Percentiles rank a stretch among this genome's conserved stretches.
Evolutionary conservation across 2,888 invertebrate species (phyloP).

Genomic region (Ommatoiulus sabulosus): DNA sequence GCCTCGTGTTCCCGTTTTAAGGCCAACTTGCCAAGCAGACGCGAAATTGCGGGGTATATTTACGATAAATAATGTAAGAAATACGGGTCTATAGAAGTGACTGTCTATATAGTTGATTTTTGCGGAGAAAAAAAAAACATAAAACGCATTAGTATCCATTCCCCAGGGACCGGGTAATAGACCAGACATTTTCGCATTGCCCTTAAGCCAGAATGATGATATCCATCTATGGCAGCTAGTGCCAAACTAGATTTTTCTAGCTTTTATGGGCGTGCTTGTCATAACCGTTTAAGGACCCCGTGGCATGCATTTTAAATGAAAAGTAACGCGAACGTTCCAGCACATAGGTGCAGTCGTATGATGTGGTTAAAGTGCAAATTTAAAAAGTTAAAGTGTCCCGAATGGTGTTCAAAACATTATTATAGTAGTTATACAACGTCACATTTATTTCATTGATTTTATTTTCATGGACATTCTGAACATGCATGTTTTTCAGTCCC

Average conservation of each 20-base stretch:
- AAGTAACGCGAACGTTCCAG: background rate
- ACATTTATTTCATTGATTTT: too few species aligned
- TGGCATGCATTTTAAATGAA: constrained; percentile 34
- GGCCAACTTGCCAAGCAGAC: background rate
- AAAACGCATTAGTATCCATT: background rate
- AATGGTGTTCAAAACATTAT: too few species aligned
- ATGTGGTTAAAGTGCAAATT: too few species aligned
- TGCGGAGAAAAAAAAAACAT: background rate
- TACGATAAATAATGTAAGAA: constrained; percentile 18
- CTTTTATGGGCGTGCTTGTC: constrained; percentile 19
- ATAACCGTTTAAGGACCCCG: constrained; percentile 27
- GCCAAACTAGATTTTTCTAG: background rate
- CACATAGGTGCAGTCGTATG: too few species aligned
- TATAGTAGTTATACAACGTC: too few species aligned
- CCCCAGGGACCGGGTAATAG: background rate
- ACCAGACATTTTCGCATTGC: constrained; percentile 11
- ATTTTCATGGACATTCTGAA: too few species aligned
- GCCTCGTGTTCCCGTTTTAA: background rate
- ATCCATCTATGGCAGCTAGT: background rate
- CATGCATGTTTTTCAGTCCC: too few species aligned
- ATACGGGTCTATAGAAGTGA: constrained; percentile 9
- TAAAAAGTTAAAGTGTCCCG: too few species aligned
- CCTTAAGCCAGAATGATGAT: background rate
- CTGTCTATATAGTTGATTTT: background rate
- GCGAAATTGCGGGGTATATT: background rate